A percentile compares a stretch with the other conserved stretches of the same genome.
Conservation (phyloP, 2,888 invertebrate species). For the Cyclophora albipunctata region DNA sequence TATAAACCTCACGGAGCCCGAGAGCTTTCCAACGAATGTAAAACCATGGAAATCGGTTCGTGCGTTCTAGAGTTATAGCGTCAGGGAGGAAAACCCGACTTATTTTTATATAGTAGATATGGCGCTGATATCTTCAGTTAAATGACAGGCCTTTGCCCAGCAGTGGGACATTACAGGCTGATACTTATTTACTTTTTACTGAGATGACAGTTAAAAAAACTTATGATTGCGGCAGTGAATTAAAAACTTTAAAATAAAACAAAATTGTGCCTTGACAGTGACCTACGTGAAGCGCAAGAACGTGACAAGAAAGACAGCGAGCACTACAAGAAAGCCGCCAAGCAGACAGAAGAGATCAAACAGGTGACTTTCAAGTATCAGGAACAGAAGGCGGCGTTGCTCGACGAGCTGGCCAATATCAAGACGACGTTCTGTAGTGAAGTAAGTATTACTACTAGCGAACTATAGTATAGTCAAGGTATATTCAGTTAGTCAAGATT, state of each 20-base stretch:
- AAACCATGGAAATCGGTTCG: no score
- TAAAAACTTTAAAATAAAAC: no score
- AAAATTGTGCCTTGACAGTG: conserved; percentile 22
- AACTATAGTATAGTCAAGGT: neutral
- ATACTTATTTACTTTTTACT: neutral
- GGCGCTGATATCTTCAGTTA: no score
- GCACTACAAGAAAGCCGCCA: conserved; percentile 27
- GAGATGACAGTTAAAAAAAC: neutral
- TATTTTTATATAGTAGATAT: no score
- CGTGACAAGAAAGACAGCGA: conserved; percentile 40
- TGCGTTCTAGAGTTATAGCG: no score
- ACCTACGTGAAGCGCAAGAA: conserved; percentile 49
- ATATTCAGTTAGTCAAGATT: neutral
- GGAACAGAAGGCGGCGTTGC: conserved; percentile 27
- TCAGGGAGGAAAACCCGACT: no score
- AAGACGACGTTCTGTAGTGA: conserved; percentile 27
- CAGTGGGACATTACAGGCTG: no score
- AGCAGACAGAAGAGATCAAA: conserved; percentile 39
- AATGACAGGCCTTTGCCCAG: no score
- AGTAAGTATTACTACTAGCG: conserved; percentile 21
- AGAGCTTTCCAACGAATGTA: no score
- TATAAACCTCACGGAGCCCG: no score
- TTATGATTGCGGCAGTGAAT: no score
- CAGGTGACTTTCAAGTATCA: conserved; percentile 33
- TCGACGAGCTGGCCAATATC: conserved; percentile 32